phyloP scores from a whole-genome alignment of 2,113 vertebrate species.

The Diphyllodes magnificus region DNA sequence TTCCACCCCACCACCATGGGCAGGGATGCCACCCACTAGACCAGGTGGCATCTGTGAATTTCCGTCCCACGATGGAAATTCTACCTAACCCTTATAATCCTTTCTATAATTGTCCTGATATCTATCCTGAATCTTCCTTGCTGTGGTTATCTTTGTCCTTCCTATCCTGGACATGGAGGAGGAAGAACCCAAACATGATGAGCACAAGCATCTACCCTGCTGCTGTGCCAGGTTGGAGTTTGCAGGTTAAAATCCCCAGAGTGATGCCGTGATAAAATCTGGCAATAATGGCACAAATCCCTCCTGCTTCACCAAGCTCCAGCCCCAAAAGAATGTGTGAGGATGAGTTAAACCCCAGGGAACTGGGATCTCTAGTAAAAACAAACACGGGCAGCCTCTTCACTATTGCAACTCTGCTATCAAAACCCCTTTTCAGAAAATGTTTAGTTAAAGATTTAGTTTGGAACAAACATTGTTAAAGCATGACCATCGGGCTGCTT shows the following conservation, averaged over 20 bases:
- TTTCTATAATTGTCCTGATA: background rate
- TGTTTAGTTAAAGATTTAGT: constrained; percentile 61
- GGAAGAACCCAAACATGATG: background rate
- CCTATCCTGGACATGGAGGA: background rate
- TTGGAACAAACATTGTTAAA: constrained; percentile 64
- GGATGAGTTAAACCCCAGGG: constrained; percentile 50
- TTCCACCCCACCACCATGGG: background rate
- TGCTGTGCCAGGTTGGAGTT: background rate
- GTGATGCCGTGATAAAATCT: background rate
- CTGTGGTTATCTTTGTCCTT: background rate
- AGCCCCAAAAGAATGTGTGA: constrained; percentile 40
- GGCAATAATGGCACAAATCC: background rate
- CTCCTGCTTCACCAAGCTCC: background rate
- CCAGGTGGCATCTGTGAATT: background rate
- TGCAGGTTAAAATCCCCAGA: background rate
- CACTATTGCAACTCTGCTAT: constrained; percentile 27
- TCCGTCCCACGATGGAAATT: background rate
- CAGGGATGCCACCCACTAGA: background rate
- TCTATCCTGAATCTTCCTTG: background rate
- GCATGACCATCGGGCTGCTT: constrained; percentile 66
- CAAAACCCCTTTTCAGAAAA: constrained; percentile 60
- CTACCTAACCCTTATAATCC: background rate
- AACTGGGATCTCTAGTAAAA: constrained; percentile 47
- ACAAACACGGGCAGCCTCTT: constrained; percentile 47
- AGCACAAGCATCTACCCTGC: background rate